These are phyloP conservation scores for Cryptoprocta ferox DNA, from an alignment of 2,797 vertebrate genomes.

Conservation along the genomic window DNA sequence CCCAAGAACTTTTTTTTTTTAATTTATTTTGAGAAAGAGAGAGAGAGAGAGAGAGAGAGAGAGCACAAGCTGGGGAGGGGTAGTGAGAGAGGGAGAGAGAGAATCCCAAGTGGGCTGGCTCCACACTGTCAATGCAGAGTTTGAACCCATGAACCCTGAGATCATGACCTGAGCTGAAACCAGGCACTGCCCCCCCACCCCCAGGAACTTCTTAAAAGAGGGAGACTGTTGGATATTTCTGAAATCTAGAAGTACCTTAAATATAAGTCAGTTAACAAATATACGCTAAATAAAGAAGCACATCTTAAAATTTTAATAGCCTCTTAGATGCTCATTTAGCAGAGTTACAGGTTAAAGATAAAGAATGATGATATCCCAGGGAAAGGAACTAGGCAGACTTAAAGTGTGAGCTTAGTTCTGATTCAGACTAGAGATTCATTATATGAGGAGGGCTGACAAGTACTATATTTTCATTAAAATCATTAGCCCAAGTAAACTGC, in stretches of 20 bases:
- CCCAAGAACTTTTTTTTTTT: neutral
- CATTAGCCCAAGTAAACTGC: conserved; percentile 46
- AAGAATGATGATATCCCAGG: neutral
- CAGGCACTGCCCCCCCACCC: too few species aligned
- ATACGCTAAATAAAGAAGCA: neutral
- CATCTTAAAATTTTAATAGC: neutral
- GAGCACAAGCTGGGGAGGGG: too few species aligned
- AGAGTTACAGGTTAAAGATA: neutral
- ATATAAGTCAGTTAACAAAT: neutral
- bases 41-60: too few species aligned
- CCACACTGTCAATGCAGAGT: too few species aligned
- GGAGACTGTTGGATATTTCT: neutral
- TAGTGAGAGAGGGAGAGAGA: too few species aligned
- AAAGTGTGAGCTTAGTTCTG: neutral
- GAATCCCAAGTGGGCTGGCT: too few species aligned
- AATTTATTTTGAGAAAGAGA: too few species aligned
- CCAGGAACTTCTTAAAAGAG: neutral
- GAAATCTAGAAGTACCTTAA: conserved; percentile 16
- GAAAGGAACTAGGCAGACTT: neutral
- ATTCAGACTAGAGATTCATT: conserved; percentile 24
- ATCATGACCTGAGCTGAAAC: too few species aligned
- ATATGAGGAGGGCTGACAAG: neutral
- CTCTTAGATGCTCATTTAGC: conserved; percentile 14
- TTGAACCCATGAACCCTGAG: too few species aligned
- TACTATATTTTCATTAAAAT: neutral